A percentile compares a stretch with the other conserved stretches of the same genome.
Evolutionary conservation across 2,888 invertebrate species (phyloP).

Genomic region (Lissonota sp.): DNA sequence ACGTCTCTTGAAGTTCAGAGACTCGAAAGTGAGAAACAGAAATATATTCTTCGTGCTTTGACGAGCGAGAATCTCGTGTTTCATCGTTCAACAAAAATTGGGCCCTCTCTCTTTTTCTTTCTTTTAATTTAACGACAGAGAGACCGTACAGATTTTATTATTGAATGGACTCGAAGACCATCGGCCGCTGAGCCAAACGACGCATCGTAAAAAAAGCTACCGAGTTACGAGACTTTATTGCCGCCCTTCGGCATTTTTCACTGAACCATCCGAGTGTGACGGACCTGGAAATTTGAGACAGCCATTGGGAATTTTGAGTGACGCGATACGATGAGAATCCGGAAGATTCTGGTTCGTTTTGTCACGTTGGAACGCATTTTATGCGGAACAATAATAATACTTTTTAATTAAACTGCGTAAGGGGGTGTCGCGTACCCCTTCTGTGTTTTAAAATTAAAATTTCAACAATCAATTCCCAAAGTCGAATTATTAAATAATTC

Average conservation of each 20-base stretch:
- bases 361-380: too few species aligned
- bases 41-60: constrained; percentile 2
- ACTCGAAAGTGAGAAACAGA: constrained; percentile 4
- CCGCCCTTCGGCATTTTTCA: constrained; percentile 27
- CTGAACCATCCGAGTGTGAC: constrained; percentile 34
- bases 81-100: constrained; percentile 54
- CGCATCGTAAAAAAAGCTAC: constrained; percentile 55
- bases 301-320: constrained; percentile 31
- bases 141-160: constrained; percentile 47
- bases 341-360: too few species aligned
- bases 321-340: constrained; percentile 4
- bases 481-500: too few species aligned
- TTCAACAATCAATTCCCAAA: too few species aligned
- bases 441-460: too few species aligned
- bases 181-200: constrained; percentile 39
- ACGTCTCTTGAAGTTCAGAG: not conserved
- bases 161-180: constrained; percentile 42
- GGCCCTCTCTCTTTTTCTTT: constrained; percentile 8
- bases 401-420: too few species aligned
- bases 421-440: too few species aligned
- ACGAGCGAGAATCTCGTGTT: constrained; percentile 56
- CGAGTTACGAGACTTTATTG: constrained; percentile 1
- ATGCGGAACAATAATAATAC: too few species aligned
- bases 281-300: constrained; percentile 30
- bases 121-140: constrained; percentile 52